Conservation (phyloP, 2,113 vertebrate species). For the Jaculus jaculus region DNA sequence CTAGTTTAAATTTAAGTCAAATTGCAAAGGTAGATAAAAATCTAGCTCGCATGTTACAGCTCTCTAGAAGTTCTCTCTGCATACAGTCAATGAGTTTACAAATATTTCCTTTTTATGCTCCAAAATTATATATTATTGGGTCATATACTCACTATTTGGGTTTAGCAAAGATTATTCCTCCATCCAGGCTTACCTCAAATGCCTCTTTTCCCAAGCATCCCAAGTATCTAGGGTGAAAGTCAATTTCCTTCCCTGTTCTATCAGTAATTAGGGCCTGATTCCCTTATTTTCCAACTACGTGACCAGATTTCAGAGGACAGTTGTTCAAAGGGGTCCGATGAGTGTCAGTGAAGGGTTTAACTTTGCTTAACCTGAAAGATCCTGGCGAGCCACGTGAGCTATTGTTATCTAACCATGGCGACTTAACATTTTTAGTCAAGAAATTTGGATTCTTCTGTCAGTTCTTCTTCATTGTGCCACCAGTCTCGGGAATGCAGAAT, state of each 20-base stretch:
- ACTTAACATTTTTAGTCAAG: constrained; percentile 56
- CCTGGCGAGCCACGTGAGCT: background rate
- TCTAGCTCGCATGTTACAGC: background rate
- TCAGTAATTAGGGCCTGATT: background rate
- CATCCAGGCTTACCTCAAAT: background rate
- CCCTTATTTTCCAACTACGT: background rate
- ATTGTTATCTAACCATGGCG: constrained; percentile 20
- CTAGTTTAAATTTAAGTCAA: background rate
- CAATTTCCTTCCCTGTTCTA: background rate
- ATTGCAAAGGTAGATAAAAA: background rate
- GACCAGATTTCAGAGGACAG: background rate
- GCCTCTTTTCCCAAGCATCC: background rate
- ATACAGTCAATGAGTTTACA: background rate
- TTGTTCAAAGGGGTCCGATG: background rate
- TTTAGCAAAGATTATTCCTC: background rate
- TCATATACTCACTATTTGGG: background rate
- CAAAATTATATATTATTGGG: background rate
- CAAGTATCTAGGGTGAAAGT: background rate
- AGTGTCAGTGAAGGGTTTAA: background rate
- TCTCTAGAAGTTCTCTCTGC: background rate
- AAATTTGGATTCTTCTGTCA: constrained; percentile 21
- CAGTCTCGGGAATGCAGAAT: constrained; percentile 38
- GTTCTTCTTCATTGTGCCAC: constrained; percentile 43
- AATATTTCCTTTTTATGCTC: background rate
- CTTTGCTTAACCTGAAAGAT: background rate